Evolutionary conservation across 1,140 invertebrate species (phyloP).

Genomic region (Leptinotarsa texana): DNA sequence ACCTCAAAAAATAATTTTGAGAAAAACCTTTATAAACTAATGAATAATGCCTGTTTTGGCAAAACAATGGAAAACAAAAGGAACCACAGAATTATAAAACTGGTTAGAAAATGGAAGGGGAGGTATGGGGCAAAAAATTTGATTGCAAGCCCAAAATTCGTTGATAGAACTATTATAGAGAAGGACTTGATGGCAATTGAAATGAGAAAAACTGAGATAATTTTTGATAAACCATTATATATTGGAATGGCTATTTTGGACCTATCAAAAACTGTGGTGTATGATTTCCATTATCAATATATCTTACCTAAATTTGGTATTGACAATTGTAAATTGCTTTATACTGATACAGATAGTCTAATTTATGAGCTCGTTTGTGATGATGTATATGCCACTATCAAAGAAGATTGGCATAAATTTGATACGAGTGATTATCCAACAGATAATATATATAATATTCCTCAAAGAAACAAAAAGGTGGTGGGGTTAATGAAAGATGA

Average conservation of each 20-base stretch:
- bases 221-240: constrained; percentile 52
- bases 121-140: no score
- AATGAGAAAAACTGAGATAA: constrained; percentile 41
- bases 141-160: no score
- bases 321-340: constrained; percentile 44
- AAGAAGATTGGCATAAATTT: constrained; percentile 36
- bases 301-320: constrained; percentile 38
- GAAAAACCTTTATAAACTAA: constrained; percentile 58
- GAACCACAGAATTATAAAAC: no score
- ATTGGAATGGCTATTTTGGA: constrained; percentile 48
- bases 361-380: constrained; percentile 49
- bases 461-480: constrained; percentile 56
- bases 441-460: constrained; percentile 45
- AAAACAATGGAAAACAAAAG: constrained; percentile 57
- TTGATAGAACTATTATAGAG: no score
- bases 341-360: constrained; percentile 55
- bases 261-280: constrained; percentile 46
- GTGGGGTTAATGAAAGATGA: constrained; percentile 58
- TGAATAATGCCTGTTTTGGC: constrained; percentile 57
- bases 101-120: no score
- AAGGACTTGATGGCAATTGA: constrained; percentile 48
- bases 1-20: constrained; percentile 54
- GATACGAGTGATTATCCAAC: constrained; percentile 46
- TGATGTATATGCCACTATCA: constrained; percentile 48
- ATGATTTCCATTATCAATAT: constrained; percentile 49